phyloP scores from a whole-genome alignment of 2,888 invertebrate species.

The Argynnis bischoffii region DNA sequence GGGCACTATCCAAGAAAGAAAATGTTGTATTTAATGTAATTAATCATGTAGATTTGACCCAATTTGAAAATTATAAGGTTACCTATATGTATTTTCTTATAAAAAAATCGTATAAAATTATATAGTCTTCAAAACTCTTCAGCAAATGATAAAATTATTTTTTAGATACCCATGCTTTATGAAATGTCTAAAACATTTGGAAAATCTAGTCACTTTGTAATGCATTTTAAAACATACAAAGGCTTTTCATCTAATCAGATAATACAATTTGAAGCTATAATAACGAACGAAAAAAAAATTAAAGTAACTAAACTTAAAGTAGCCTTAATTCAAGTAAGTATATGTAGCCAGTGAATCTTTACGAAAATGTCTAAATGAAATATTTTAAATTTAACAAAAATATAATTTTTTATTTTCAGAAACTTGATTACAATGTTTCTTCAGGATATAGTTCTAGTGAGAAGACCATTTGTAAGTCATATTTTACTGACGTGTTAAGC shows the following conservation, averaged over 20 bases:
- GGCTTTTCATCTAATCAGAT: constrained; percentile 62
- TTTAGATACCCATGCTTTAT: constrained; percentile 56
- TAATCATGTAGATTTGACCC: constrained; percentile 61
- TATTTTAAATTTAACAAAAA: not conserved
- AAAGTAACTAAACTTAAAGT: constrained; percentile 59
- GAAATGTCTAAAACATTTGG: constrained; percentile 58
- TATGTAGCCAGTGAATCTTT: not conserved
- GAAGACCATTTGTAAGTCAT: constrained; percentile 53
- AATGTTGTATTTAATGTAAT: constrained; percentile 54
- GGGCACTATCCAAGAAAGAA: constrained; percentile 50
- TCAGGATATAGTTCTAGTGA: constrained; percentile 62
- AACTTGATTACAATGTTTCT: constrained; percentile 57
- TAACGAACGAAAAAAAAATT: constrained; percentile 59
- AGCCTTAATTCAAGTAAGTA: constrained; percentile 59
- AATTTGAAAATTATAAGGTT: constrained; percentile 58
- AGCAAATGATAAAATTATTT: constrained; percentile 22
- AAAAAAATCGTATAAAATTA: not conserved
- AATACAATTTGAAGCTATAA: constrained; percentile 59
- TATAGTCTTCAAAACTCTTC: not conserved
- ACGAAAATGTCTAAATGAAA: not conserved
- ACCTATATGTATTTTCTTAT: not conserved
- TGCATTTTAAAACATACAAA: constrained; percentile 61
- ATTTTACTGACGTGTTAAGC: constrained; percentile 52
- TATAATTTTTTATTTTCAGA: constrained; percentile 52
- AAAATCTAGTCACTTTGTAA: constrained; percentile 50